Evolutionary conservation across 2,797 vertebrate genomes (phyloP).

Genomic region (Mastacembelus armatus): DNA sequence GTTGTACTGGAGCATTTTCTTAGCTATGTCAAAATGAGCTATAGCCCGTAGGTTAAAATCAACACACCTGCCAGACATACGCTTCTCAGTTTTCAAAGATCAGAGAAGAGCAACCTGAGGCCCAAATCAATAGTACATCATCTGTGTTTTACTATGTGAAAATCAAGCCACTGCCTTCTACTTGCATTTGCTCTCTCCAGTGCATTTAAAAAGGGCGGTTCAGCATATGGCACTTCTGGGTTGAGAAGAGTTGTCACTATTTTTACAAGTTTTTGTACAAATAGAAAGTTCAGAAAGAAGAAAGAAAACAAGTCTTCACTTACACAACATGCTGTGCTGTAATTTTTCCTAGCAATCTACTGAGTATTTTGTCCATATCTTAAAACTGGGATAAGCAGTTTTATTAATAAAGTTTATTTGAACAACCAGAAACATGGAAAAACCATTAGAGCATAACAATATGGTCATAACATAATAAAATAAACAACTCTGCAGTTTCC

Average conservation of each 20-base stretch:
- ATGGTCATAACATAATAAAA: conserved; percentile 8
- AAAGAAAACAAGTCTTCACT: background rate
- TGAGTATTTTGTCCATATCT: no score
- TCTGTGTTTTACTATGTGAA: conserved; percentile 51
- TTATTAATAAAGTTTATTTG: conserved; percentile 15
- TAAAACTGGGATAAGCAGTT: no score
- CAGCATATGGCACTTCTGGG: conserved; percentile 1
- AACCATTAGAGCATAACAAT: background rate
- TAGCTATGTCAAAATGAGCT: conserved; percentile 55
- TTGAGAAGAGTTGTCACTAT: conserved; percentile 12
- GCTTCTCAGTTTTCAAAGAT: conserved; percentile 61
- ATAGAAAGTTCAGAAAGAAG: no score
- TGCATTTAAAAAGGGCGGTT: conserved; percentile 37
- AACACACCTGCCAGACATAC: conserved; percentile 66
- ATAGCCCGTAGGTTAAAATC: conserved; percentile 59
- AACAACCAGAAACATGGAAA: conserved; percentile 6
- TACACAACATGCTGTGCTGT: background rate
- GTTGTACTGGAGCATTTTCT: conserved; percentile 48
- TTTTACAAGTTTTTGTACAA: background rate
- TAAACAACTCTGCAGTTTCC: background rate
- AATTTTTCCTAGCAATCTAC: background rate
- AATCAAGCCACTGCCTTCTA: conserved; percentile 40
- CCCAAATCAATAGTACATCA: conserved; percentile 71
- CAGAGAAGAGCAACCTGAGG: conserved; percentile 65
- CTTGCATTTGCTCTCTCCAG: conserved; percentile 15